Percentiles rank a stretch among this genome's conserved stretches.
These are phyloP conservation scores for Eurytoma adleriae DNA, from an alignment of 2,888 invertebrate species.

Conservation along the genomic window DNA sequence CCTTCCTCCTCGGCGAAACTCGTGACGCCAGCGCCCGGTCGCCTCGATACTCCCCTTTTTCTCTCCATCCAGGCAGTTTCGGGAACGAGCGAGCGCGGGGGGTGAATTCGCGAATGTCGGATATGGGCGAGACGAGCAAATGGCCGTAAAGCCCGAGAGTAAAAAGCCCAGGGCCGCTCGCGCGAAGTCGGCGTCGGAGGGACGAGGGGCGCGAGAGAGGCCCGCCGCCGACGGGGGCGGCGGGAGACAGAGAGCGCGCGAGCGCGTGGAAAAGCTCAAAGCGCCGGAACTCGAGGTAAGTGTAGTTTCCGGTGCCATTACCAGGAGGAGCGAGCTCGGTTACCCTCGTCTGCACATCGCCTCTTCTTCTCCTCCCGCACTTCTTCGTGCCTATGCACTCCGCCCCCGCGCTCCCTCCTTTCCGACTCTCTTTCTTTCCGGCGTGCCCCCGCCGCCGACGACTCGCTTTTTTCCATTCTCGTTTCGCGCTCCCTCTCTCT, in stretches of 20 bases:
- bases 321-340: conserved; percentile 63
- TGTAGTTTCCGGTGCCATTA: conserved; percentile 72
- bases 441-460: no score
- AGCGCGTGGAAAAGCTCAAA: conserved; percentile 61
- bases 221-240: background rate
- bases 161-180: conserved; percentile 51
- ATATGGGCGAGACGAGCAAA: conserved; percentile 61
- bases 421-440: background rate
- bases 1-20: background rate
- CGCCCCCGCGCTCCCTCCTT: background rate
- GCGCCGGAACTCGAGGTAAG: conserved; percentile 69
- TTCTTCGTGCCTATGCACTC: conserved; percentile 35
- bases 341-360: conserved; percentile 60
- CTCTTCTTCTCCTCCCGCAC: conserved; percentile 52
- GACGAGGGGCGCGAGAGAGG: background rate
- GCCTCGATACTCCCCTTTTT: conserved; percentile 18
- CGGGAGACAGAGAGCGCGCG: background rate
- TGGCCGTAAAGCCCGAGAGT: conserved; percentile 59
- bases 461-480: conserved; percentile 6
- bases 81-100: conserved; percentile 50
- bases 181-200: background rate
- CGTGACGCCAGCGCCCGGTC: background rate
- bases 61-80: background rate
- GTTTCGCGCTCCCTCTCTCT: conserved; percentile 6
- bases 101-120: conserved; percentile 67